Evolutionary conservation across 2,113 vertebrate species (phyloP), one percentile per base, ranked within the genome.

Genomic region (Neogobius melanostomus): DNA sequence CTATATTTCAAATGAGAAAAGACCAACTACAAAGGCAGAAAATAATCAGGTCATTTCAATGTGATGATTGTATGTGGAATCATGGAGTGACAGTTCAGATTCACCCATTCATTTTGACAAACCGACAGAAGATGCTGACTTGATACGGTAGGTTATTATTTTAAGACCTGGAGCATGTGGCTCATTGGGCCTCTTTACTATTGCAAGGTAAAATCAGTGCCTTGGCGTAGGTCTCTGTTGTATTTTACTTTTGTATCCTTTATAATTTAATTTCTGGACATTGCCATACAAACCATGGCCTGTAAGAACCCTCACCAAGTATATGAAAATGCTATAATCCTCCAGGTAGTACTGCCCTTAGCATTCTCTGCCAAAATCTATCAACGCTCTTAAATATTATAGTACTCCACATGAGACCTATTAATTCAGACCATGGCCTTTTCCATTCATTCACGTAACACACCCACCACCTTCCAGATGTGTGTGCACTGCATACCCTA

Each of bases 391-490:
- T 82, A 46, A 81, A 85, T 85, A 79, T 82, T 82, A 43, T n/a
- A 85, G 74, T 2, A 21, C 4, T 5, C 47, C 17, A 63, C 8
- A 74, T n/a, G 46, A 17, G n/a, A 45, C 52, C 64, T 36, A 52
- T 12, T 7, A 2, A 15, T 49, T 77, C 64, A 50, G 72, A 63
- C 60, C 47, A 46, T 63, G 80, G 66, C 52, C 64, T 16, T 67
- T 47, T 67, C 15, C 54, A 28, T 63, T 68, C 71, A 63, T 50
- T 56, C 59, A 54, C 80, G 61, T 59, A 7, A 59, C 56, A 11
- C 28, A 4, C 56, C 11, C 28, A 8, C 46, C 68, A 62, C 80
- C 69, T 71, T 77, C 85, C 84, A 89, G 85, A 74, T 86, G 87
- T 64, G 87, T 64, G 76, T 56, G 12, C 65, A 12, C 42, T 43